Evolutionary conservation across 2,113 vertebrate species (phyloP).

Genomic region (Sturnus vulgaris): DNA sequence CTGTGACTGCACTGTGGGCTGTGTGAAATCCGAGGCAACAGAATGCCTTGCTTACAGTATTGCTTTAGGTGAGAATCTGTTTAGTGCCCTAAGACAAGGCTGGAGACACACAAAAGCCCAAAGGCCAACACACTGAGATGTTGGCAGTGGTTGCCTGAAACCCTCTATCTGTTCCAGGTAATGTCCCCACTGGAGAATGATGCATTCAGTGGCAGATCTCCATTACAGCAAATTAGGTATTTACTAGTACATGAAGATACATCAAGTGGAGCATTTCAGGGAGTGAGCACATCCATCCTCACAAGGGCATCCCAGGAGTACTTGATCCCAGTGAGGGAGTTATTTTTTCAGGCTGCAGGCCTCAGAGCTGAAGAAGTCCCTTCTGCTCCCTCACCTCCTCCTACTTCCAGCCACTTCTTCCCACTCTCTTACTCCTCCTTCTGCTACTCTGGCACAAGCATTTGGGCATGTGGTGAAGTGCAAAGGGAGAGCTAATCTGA

Average conservation of each 20-base stretch:
- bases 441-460: constrained; percentile 36
- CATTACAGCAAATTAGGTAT: neutral
- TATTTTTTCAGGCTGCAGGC: neutral
- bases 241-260: neutral
- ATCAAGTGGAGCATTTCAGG: neutral
- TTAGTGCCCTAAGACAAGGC: neutral
- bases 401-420: constrained; percentile 36
- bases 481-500: constrained; percentile 29
- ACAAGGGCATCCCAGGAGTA: neutral
- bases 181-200: neutral
- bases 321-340: neutral
- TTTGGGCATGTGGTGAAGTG: constrained; percentile 49
- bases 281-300: neutral
- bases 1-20: neutral
- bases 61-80: neutral
- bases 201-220: neutral
- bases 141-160: neutral
- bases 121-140: neutral
- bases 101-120: neutral
- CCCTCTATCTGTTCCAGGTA: neutral
- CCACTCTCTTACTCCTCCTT: constrained; percentile 40
- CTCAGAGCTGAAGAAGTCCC: neutral
- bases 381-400: constrained; percentile 51
- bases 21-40: constrained; percentile 15
- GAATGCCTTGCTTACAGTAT: neutral